Base-by-base conservation (phyloP, 2,797 vertebrate genomes). In the Toxotes lorentzi region DNA sequence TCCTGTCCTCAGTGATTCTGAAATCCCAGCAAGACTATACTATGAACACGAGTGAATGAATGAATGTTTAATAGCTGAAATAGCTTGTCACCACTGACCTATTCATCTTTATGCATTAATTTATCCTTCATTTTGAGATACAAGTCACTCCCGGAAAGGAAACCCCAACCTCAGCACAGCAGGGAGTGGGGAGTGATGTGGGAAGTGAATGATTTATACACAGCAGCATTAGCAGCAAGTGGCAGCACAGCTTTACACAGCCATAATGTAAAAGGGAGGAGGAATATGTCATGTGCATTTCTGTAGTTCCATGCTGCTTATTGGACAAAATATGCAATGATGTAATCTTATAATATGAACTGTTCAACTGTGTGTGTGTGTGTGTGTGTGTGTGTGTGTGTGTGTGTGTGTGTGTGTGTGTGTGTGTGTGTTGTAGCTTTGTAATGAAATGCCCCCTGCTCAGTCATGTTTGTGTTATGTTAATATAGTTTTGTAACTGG, bases 401-500 rank as follows among this genome's bases (percentile, higher is more conserved):
- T 50, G 21, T 50, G 56, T 58, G 56, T n/a, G 56, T n/a, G 21
- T n/a, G 19, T n/a, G 32, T 6, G 34, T 13, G 17, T 45, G 21
- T 32, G 40, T 40, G 69, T 45, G 35, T 34, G 65, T 21, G 23
- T 17, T 54, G 30, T 51, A 27, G 21, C 40, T 61, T 17, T 19
- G 21, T 68, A 43, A 53, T 16, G 24, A 78, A 34, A n/a, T 4
- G 63, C 24, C 51, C 51, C 27, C 19, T 53, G 23, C 14, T 76
- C 35, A 58, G 9, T 32, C 14, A 7, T 19, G 4, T 50, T 67
- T 66, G 5, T 56, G 23, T 57, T 63, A n/a, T 59, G 21, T 41
- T 30, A 12, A 41, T 8, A 7, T 4, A 48, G 14, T 14, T 40
- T 45, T 38, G 32, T 73, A 3, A 66, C 8, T 3, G 2, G 30